These are phyloP conservation scores for honey bee (Apis mellifera) DNA, from an alignment of 1,140 invertebrate species.

Conservation along the genomic window DNA sequence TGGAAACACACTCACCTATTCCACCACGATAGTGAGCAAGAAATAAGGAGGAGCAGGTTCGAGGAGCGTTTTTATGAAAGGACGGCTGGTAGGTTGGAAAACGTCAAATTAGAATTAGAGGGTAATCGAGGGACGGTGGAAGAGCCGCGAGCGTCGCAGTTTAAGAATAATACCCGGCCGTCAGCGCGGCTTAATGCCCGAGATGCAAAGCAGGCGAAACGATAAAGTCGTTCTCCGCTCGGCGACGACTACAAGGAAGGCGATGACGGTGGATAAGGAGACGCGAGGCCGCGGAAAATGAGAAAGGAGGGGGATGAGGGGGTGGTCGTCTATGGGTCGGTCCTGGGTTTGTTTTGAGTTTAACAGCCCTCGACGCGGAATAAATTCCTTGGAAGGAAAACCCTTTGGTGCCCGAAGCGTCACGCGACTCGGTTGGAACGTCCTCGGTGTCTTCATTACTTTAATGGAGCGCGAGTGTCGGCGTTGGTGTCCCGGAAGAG, in stretches of 20 bases:
- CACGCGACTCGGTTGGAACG: constrained; percentile 32
- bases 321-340: constrained; percentile 42
- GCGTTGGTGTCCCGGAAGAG: constrained; percentile 61
- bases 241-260: constrained; percentile 38
- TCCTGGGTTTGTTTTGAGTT: constrained; percentile 74
- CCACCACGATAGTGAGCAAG: not conserved
- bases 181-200: constrained; percentile 61
- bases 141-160: constrained; percentile 39
- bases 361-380: constrained; percentile 74
- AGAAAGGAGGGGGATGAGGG: constrained; percentile 34
- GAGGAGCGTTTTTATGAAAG: constrained; percentile 27
- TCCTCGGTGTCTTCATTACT: constrained; percentile 78
- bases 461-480: constrained; percentile 77
- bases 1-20: not conserved
- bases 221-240: constrained; percentile 58
- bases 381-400: constrained; percentile 77
- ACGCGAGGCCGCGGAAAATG: constrained; percentile 60
- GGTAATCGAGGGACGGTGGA: constrained; percentile 45
- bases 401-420: constrained; percentile 69
- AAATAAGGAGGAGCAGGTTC: constrained; percentile 1
- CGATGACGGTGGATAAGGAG: constrained; percentile 43
- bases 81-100: constrained; percentile 24
- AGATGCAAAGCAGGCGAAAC: constrained; percentile 64
- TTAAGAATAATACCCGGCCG: constrained; percentile 60
- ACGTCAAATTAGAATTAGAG: constrained; percentile 65